Percentiles rank a stretch among this genome's conserved stretches.
Conservation (phyloP, 2,888 invertebrate genomes). For the Laothoe populi region DNA sequence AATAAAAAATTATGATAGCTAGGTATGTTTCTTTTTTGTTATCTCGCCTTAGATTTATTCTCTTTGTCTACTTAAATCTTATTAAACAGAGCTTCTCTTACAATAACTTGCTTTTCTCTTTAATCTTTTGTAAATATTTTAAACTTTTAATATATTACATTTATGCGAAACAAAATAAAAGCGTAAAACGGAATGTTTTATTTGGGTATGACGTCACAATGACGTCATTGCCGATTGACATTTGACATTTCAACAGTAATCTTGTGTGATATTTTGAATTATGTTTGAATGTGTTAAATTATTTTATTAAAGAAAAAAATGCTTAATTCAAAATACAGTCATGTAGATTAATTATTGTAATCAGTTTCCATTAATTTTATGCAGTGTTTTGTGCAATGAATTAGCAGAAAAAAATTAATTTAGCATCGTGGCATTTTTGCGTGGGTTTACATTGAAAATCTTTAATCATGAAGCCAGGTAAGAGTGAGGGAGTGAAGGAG, state of each 20-base stretch:
- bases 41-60: no score
- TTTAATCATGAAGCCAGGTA: conserved; percentile 72
- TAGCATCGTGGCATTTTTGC: conserved; percentile 35
- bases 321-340: conserved; percentile 20
- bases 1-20: no score
- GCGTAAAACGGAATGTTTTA: conserved; percentile 42
- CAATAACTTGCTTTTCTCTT: no score
- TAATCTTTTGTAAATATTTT: no score
- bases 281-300: conserved; percentile 35
- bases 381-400: conserved; percentile 1
- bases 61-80: no score
- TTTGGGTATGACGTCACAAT: conserved; percentile 64
- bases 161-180: background rate
- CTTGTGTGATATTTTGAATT: conserved; percentile 38
- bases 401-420: background rate
- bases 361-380: background rate
- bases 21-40: no score
- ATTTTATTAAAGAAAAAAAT: conserved; percentile 35
- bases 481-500: conserved; percentile 66
- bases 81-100: no score
- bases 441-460: conserved; percentile 41
- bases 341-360: background rate
- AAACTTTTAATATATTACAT: background rate
- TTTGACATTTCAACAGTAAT: conserved; percentile 52
- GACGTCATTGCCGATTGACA: conserved; percentile 68